Evolutionary conservation across 1,140 invertebrate species (phyloP).

Genomic region (silkworm (Bombyx mori)): ASM3026992v2 NC_085111.1:9950501-9951000

Average conservation of each 20-base stretch:
- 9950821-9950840: conserved; percentile 80
- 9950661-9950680: conserved; percentile 84
- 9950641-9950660: conserved; percentile 89
- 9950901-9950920: conserved; percentile 63
- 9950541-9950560: not conserved
- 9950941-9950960: conserved; percentile 70
- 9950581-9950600: conserved; percentile 90
- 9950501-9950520: not conserved
- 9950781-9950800: conserved; percentile 85
- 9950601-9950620: conserved; percentile 86
- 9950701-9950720: conserved; percentile 92
- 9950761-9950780: conserved; percentile 86
- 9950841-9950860: conserved; percentile 74
- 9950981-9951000: conserved; percentile 71
- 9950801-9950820: conserved; percentile 80
- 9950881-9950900: conserved; percentile 71
- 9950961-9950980: conserved; percentile 67
- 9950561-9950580: conserved; percentile 80
- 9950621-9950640: conserved; percentile 86
- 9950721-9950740: conserved; percentile 92
- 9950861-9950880: conserved; percentile 62
- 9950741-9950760: conserved; percentile 89
- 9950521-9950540: not conserved
- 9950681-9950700: conserved; percentile 88
- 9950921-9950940: conserved; percentile 66